A percentile compares a stretch with the other conserved stretches of the same genome.
phyloP scores from a whole-genome alignment of 2,888 invertebrate genomes.

The Trachelus troglodyta region DNA sequence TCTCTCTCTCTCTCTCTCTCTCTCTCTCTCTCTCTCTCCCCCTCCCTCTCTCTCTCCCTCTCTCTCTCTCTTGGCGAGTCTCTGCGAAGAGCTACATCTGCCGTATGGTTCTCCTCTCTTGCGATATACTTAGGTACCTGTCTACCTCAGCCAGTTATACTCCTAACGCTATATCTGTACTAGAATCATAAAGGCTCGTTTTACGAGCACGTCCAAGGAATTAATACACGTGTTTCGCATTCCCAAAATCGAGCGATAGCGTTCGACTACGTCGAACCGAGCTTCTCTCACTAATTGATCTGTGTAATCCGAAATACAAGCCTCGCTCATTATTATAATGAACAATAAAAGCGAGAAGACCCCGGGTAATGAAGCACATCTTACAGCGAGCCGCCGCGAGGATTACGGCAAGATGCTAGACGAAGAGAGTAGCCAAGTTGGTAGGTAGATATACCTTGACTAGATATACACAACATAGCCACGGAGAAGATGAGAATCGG shows the following conservation, averaged over 20 bases:
- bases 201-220: conserved; percentile 63
- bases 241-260: conserved; percentile 49
- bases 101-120: conserved; percentile 6
- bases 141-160: conserved; percentile 27
- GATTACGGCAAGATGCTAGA: neutral
- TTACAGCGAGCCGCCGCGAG: conserved; percentile 24
- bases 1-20: conserved; percentile 11
- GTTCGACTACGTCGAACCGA: neutral
- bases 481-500: neutral
- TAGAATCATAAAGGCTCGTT: conserved; percentile 60
- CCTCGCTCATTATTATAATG: conserved; percentile 56
- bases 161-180: conserved; percentile 50
- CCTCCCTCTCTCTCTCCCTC: conserved; percentile 15
- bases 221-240: conserved; percentile 62
- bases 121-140: conserved; percentile 26
- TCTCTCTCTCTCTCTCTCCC: conserved; percentile 14
- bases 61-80: neutral
- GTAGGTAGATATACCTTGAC: neutral
- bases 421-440: neutral
- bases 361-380: conserved; percentile 49
- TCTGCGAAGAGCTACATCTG: neutral
- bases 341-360: conserved; percentile 48
- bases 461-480: neutral
- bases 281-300: conserved; percentile 51
- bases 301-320: conserved; percentile 48